Base-by-base conservation (phyloP, 2,888 invertebrate genomes). In the Euplagia quadripunctaria region DNA sequence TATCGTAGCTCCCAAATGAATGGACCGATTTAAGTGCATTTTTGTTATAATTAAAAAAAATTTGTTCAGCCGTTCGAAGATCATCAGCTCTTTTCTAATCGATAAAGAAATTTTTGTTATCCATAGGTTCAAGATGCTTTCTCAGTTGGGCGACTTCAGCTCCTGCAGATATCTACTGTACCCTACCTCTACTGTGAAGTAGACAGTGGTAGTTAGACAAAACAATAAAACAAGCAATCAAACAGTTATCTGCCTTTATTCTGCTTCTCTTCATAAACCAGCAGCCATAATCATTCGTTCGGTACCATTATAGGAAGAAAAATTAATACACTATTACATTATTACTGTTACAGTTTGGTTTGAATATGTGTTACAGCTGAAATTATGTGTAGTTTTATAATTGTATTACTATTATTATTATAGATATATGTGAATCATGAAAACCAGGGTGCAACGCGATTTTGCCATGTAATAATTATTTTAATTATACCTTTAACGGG, bases 211-310 rank as follows among this genome's bases (percentile, higher is more conserved):
- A 6, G 31, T 61, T 14, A 31, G 16, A 31, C n/a, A 11, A 51
- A 42, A n/a, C 20, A 94, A 94, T 93, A 90, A 96, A 95, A 95
- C 94, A 91, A 93, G 79, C 82, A 90, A 89, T 94, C 94, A 94
- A 96, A 96, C 96, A 96, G 96, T 94, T 94, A 96, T 95, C 94
- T 95, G 94, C 93, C 95, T 96, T 96, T 96, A 96, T 93, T 96
- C 93, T 93, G 93, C 94, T 88, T 90, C 92, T 92, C 90, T 90
- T 94, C 93, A 86, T 92, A 92, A 93, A 90, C 95, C 95, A 94
- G 95, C 96, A 94, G 96, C 96, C 95, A 95, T 95, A 94, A 90
- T 94, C 95, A 92, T 92, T 93, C 95, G 89, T 91, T 94, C 95
- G 93, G 94, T 94, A 95, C 95, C 95, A 93, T 95, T 94, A 94